These are phyloP conservation scores for Champsocephalus gunnari DNA, from an alignment of 2,797 vertebrate genomes.

Conservation along the genomic window DNA sequence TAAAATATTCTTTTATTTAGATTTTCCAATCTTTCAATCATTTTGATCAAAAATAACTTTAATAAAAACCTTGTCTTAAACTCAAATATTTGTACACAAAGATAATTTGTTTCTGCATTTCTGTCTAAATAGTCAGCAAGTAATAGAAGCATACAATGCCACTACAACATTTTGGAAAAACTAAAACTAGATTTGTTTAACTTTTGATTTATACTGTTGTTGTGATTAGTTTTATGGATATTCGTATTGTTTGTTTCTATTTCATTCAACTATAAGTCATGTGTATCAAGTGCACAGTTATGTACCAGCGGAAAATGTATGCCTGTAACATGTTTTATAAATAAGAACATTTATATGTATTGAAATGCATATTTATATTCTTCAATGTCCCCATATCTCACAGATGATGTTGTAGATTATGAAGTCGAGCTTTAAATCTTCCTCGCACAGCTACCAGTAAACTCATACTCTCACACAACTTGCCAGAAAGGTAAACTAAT, in stretches of 20 bases:
- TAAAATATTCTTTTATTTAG: not conserved
- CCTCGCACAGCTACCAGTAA: not conserved
- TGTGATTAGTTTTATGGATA: not conserved
- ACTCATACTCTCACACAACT: conserved; percentile 47
- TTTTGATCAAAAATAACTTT: not conserved
- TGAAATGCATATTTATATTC: not conserved
- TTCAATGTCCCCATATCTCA: not conserved
- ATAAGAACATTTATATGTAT: not conserved
- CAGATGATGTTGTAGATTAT: not conserved
- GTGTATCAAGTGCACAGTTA: not conserved
- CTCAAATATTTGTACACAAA: not conserved
- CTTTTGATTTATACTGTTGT: too few relatives aligned
- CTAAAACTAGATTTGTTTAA: too few relatives aligned
- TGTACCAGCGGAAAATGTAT: not conserved
- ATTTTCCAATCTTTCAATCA: not conserved
- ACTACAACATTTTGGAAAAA: not conserved
- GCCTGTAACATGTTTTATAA: not conserved
- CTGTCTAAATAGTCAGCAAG: not conserved
- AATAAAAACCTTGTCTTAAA: not conserved
- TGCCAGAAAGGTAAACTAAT: conserved; percentile 77
- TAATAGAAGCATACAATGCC: not conserved
- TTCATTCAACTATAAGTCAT: not conserved
- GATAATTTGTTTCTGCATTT: not conserved
- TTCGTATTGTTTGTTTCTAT: not conserved
- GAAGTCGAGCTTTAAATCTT: not conserved